Conservation (phyloP, 2,797 vertebrate species). For the Nannoperca australis region DNA sequence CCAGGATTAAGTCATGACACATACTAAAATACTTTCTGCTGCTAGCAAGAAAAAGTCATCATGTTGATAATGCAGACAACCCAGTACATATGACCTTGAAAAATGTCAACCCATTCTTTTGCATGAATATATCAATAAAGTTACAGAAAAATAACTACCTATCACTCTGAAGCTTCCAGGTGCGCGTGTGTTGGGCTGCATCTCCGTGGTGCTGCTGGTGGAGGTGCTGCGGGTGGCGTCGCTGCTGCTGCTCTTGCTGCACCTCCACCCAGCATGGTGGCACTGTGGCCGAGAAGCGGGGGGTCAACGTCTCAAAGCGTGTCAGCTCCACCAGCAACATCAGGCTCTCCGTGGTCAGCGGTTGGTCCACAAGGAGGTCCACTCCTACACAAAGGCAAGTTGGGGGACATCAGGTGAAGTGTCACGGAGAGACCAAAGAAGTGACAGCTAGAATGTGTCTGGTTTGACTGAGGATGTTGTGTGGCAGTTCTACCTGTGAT, state of each 20-base stretch:
- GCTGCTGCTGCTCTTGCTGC: conserved; percentile 98
- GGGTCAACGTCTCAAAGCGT: conserved; percentile 96
- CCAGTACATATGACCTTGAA: background rate
- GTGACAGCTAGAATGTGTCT: background rate
- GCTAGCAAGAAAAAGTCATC: too few relatives aligned
- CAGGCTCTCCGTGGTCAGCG: conserved; percentile 92
- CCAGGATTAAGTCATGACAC: background rate
- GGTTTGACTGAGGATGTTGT: background rate
- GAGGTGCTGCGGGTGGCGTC: conserved; percentile 96
- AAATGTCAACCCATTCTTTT: too few relatives aligned
- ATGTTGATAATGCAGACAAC: too few relatives aligned
- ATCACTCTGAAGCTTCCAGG: conserved; percentile 98
- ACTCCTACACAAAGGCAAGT: conserved; percentile 85
- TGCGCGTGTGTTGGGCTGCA: conserved; percentile 97
- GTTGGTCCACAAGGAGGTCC: conserved; percentile 96
- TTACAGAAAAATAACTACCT: conserved; percentile 80
- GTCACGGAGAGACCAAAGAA: background rate
- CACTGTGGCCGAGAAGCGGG: conserved; percentile 97
- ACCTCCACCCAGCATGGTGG: conserved; percentile 99
- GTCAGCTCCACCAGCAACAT: conserved; percentile 97
- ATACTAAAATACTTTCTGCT: background rate
- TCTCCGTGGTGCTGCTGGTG: conserved; percentile 99
- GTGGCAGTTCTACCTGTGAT: conserved; percentile 90
- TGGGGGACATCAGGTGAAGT: background rate
- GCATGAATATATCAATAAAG: background rate